A percentile compares a stretch with the other conserved stretches of the same genome.
phyloP scores from a whole-genome alignment of 2,888 invertebrate genomes.

The Parochlus steinenii region DNA sequence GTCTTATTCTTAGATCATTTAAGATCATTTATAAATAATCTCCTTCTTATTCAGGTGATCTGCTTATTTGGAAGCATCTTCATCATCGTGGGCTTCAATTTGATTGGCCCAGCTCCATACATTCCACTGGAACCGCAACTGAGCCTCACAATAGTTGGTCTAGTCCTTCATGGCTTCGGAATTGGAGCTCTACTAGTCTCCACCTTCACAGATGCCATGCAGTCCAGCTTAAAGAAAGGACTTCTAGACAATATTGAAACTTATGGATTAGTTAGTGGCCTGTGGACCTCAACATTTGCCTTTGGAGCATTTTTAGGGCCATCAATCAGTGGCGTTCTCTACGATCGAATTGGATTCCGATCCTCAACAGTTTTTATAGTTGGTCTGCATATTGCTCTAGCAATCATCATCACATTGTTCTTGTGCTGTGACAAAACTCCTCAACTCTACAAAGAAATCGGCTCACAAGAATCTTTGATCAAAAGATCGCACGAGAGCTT shows the following conservation, averaged over 20 bases:
- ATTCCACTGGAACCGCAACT: slow-evolving; percentile 46
- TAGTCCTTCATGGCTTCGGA: slow-evolving; percentile 66
- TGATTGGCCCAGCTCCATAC: slow-evolving; percentile 59
- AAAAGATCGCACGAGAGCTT: neutral
- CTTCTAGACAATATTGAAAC: slow-evolving; percentile 76
- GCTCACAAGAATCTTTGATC: neutral
- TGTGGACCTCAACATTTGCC: slow-evolving; percentile 83
- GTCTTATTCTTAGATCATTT: slow-evolving; percentile 44
- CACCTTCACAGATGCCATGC: slow-evolving; percentile 68
- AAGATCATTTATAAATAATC: too few species aligned
- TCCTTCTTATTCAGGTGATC: too few species aligned
- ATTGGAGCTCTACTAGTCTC: slow-evolving; percentile 73
- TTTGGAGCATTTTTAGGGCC: slow-evolving; percentile 76
- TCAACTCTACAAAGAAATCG: slow-evolving; percentile 5
- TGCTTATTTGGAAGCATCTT: too few species aligned
- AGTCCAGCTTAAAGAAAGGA: slow-evolving; percentile 61
- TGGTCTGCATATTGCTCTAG: slow-evolving; percentile 36
- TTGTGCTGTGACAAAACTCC: neutral
- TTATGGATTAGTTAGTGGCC: slow-evolving; percentile 74
- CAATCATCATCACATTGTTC: neutral
- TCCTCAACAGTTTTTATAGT: slow-evolving; percentile 55
- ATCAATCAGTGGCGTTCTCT: slow-evolving; percentile 54
- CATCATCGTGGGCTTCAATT: slow-evolving; percentile 47
- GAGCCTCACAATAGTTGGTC: slow-evolving; percentile 49
- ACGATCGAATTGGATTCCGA: slow-evolving; percentile 54